Conservation (phyloP, 1,140 invertebrate species). For the Ostrea edulis region DNA sequence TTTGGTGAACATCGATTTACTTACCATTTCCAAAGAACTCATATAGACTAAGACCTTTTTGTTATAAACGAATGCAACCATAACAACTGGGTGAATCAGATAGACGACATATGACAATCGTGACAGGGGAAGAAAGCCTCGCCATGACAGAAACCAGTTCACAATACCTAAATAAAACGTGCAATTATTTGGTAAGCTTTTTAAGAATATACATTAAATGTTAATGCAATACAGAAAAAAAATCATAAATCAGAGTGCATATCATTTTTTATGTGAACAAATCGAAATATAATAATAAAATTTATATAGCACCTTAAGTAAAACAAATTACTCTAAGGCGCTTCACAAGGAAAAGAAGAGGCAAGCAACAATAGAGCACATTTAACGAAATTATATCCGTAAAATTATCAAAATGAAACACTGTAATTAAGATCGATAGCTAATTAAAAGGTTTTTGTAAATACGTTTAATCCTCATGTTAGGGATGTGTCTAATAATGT, state of each 20-base stretch:
- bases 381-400: too few relatives aligned
- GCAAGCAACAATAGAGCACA: too few relatives aligned
- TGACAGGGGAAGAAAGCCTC: constrained; percentile 89
- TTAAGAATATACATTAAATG: neutral
- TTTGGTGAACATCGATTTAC: neutral
- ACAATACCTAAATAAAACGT: constrained; percentile 81
- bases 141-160: constrained; percentile 88
- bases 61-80: constrained; percentile 51
- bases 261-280: too few relatives aligned
- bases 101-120: constrained; percentile 94
- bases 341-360: too few relatives aligned
- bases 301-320: too few relatives aligned
- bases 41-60: constrained; percentile 61
- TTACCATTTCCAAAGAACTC: constrained; percentile 63
- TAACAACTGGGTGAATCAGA: constrained; percentile 86
- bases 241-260: neutral
- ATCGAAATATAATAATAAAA: too few relatives aligned
- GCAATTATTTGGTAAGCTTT: neutral
- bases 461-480: too few relatives aligned
- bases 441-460: too few relatives aligned
- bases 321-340: too few relatives aligned
- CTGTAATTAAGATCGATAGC: too few relatives aligned
- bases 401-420: too few relatives aligned
- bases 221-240: neutral
- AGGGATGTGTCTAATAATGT: too few relatives aligned